Base-by-base conservation (phyloP, 2,797 vertebrate genomes). In the Erpetoichthys calabaricus region DNA sequence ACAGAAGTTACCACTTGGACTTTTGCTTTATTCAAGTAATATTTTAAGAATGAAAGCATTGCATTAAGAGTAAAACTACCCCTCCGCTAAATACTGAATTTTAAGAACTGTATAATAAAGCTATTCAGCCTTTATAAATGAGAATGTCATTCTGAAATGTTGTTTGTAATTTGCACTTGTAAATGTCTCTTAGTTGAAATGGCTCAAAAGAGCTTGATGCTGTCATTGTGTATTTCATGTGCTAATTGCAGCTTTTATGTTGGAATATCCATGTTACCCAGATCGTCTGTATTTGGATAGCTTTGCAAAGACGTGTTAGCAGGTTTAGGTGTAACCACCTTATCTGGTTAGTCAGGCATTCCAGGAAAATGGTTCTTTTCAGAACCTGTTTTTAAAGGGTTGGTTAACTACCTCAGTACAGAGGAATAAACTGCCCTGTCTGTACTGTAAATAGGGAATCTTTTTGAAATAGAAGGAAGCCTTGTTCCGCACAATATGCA, bases 391-490 rank as follows among this genome's bases (percentile, higher is more conserved):
- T 86, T 93, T 81, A 94, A 95, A 95, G 94, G 92, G 92, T 99
- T 94, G 91, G 92, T 98, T 95, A 93, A 97, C 94, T 98, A 99
- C 94, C 96, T 99, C 96, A 97, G 91, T 99, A 94, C 91, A 91
- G 96, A 99, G 96, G 96, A 97, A 88, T 95, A 90, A 94, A 98
- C 94, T 97, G 92, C 94, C 94, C 94, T 91, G 89, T 93, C 91
- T 98, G 92, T 98, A 96, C 93, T 98, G 96, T 99, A 99, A 87
- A 98, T 98, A 98, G 91, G 92, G 94, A 94, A 91, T 91, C 78
- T 96, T 92, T 92, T 94, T 91, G 92, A 91, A 91, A 96, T 97
- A 89, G 95, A 95, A 97, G 89, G 91, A 93, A 94, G 94, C 91
- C 92, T 97, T 93, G 94, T 97, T 97, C 88, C 66, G 65, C 70